Percentiles rank a stretch among this genome's conserved stretches.
Conservation (phyloP, 1,140 invertebrate species). For the Bombyx mandarina region DNA sequence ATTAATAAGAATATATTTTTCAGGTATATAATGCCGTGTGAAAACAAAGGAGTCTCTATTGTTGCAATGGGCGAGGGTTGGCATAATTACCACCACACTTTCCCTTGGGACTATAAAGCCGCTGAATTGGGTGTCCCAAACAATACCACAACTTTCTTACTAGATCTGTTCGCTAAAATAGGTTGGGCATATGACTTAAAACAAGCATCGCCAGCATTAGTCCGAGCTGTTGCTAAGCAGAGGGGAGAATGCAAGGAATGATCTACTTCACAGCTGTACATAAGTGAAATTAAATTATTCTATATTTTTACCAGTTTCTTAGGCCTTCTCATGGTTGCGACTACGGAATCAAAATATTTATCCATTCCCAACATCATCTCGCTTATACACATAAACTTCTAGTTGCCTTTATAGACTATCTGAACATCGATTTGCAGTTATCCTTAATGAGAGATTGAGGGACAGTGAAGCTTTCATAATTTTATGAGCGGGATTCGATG, state of each 20-base stretch:
- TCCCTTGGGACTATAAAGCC: slow-evolving; percentile 89
- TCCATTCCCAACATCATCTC: too few species aligned
- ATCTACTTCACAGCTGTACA: too few species aligned
- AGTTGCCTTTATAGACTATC: too few species aligned
- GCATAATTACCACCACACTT: slow-evolving; percentile 95
- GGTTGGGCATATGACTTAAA: slow-evolving; percentile 88
- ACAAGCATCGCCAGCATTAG: slow-evolving; percentile 71
- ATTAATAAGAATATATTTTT: slow-evolving; percentile 19
- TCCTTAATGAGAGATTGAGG: too few species aligned
- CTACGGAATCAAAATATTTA: too few species aligned
- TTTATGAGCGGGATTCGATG: too few species aligned
- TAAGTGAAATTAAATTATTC: too few species aligned
- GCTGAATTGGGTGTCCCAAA: slow-evolving; percentile 74
- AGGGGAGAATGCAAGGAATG: slow-evolving; percentile 19
- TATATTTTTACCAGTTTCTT: too few species aligned
- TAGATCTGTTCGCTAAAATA: slow-evolving; percentile 78
- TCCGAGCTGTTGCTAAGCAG: slow-evolving; percentile 66
- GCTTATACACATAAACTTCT: too few species aligned
- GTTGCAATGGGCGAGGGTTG: slow-evolving; percentile 78
- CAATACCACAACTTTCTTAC: slow-evolving; percentile 75
- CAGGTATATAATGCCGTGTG: slow-evolving; percentile 77
- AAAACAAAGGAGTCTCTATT: slow-evolving; percentile 75
- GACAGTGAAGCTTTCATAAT: too few species aligned
- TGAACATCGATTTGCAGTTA: too few species aligned
- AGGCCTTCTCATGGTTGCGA: too few species aligned